phyloP scores from a whole-genome alignment of 2,888 invertebrate species.

The Poecilobothrus nobilitatus region DNA sequence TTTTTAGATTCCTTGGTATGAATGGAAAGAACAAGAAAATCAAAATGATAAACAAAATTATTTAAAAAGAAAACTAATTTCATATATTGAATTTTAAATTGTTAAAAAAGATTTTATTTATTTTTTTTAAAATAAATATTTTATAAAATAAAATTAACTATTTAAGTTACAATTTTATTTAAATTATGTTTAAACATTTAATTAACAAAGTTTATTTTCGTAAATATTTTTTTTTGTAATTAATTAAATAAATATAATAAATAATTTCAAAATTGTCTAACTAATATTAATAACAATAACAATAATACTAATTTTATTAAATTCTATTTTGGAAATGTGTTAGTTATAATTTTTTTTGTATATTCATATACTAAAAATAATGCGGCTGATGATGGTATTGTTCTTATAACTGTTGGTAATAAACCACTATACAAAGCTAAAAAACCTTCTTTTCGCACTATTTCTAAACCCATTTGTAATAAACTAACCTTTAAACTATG shows the following conservation, averaged over 20 bases:
- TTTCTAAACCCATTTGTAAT: slow-evolving; percentile 54
- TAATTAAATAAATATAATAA: background rate
- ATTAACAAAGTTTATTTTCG: background rate
- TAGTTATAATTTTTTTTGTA: slow-evolving; percentile 60
- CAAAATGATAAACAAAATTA: slow-evolving; percentile 32
- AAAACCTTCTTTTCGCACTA: slow-evolving; percentile 65
- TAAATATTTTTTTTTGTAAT: background rate
- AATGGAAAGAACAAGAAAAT: slow-evolving; percentile 43
- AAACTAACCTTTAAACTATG: slow-evolving; percentile 57
- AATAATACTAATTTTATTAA: background rate
- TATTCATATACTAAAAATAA: slow-evolving; percentile 94
- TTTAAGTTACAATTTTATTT: background rate
- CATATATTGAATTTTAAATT: slow-evolving; percentile 16
- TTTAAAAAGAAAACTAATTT: slow-evolving; percentile 33
- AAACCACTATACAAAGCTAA: slow-evolving; percentile 87
- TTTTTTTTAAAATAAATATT: no score
- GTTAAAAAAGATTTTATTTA: no score
- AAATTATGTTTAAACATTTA: slow-evolving; percentile 19
- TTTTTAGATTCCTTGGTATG: slow-evolving; percentile 49
- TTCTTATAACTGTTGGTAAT: slow-evolving; percentile 86
- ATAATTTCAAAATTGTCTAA: background rate
- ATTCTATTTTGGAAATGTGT: background rate
- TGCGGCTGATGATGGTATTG: slow-evolving; percentile 91
- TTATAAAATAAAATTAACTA: no score
- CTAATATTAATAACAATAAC: background rate